Conservation (phyloP, 2,797 vertebrate genomes). For the Prunella strophiata region DNA sequence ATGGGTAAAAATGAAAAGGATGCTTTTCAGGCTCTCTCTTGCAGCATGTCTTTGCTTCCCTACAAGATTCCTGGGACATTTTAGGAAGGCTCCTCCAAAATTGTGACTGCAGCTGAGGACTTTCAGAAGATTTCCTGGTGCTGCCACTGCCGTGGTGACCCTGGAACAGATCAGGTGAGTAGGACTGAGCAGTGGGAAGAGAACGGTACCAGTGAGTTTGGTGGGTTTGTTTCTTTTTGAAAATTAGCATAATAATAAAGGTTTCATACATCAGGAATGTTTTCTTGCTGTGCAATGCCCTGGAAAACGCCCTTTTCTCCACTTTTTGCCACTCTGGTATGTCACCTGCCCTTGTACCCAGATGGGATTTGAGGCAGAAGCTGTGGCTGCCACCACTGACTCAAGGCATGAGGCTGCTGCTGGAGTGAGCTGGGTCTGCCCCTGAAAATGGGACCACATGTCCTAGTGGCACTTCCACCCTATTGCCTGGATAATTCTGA, state of each 20-base stretch:
- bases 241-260: not conserved
- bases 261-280: not conserved
- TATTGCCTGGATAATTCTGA: not conserved
- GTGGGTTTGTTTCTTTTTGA: not conserved
- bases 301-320: not conserved
- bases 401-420: not conserved
- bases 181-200: not conserved
- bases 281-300: not conserved
- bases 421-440: not conserved
- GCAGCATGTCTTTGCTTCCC: fast-evolving
- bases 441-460: fast-evolving
- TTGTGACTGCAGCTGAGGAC: not conserved
- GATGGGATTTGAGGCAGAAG: not conserved
- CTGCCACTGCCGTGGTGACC: not conserved
- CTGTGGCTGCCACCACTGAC: not conserved
- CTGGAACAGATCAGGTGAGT: not conserved
- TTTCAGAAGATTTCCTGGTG: not conserved
- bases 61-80: not conserved
- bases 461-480: not conserved
- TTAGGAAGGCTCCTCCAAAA: not conserved
- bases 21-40: not conserved
- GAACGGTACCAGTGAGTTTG: fast-evolving
- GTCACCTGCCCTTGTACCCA: not conserved
- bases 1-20: fast-evolving
- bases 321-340: not conserved